A percentile compares a stretch with the other conserved stretches of the same genome.
phyloP scores from a whole-genome alignment of 1,140 invertebrate species.

The Adoxophyes honmai region DNA sequence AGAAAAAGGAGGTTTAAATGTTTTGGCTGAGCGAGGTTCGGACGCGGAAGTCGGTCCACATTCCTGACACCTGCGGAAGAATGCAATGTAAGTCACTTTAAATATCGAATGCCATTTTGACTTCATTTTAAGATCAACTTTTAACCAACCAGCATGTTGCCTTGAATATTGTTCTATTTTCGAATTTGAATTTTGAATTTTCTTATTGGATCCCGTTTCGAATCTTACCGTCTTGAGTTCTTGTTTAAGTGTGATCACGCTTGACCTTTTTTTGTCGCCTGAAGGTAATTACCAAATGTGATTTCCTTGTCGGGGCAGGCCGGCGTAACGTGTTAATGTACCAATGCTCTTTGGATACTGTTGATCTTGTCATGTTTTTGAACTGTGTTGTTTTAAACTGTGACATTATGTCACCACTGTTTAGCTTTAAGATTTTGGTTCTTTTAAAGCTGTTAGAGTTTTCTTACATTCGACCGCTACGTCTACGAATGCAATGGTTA shows the following conservation, averaged over 20 bases:
- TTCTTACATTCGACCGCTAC: too few relatives aligned
- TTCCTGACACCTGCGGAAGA: neutral
- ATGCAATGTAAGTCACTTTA: conserved; percentile 6
- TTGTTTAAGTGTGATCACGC: neutral
- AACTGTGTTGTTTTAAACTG: neutral
- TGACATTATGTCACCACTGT: too few relatives aligned
- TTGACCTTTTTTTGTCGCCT: neutral
- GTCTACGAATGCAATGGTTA: too few relatives aligned
- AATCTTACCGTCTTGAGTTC: neutral
- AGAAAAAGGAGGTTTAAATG: conserved; percentile 55
- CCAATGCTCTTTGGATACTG: neutral
- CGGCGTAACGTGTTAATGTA: conserved; percentile 1
- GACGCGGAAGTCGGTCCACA: neutral
- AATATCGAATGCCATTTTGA: neutral
- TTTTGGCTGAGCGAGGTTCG: conserved; percentile 10
- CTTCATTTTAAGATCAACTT: too few relatives aligned
- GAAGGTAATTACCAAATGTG: conserved; percentile 13
- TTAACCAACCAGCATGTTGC: too few relatives aligned
- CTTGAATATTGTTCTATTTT: too few relatives aligned
- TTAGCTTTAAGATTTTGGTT: too few relatives aligned
- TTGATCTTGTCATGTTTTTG: neutral
- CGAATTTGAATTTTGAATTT: too few relatives aligned
- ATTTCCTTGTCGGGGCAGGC: neutral
- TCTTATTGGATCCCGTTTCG: conserved; percentile 1
- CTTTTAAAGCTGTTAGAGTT: too few relatives aligned